Evolutionary conservation across 2,113 vertebrate species (phyloP), one percentile per base, ranked within the genome.

Genomic region (Corythoichthys intestinalis): DNA sequence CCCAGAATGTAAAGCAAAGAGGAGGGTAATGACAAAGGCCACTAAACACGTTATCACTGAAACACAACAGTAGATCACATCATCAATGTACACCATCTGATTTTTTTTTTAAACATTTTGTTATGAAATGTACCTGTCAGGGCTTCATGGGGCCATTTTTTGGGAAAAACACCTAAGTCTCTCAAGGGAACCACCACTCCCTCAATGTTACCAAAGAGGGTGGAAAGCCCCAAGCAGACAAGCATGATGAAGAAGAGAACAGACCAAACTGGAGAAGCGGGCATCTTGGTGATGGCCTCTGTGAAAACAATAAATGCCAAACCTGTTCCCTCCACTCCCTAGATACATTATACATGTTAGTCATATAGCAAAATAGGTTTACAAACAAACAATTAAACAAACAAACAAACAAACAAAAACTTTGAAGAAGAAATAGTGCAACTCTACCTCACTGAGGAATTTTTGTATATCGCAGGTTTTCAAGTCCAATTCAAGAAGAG

Each of bases 291-390:
- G 75, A 98, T 96, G 71, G 96, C 96, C 75, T 98, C 96, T 0
- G 96, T 97, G 86, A 98, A 98, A 68, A 96, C 93, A 53, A 98
- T 97, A 81, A 98, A 98, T 52, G 95, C 96, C 66, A 98, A 77
- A 63, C 96, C 96, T 0, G 94, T 95, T 89, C 95, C 96, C 87
- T 97, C 95, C 66, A 94, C 94, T 28, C 95, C 95, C 96, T 97
- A 87, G 4, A 50, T 37, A 66, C 15, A 39, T 28, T 17, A 6
- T 38, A 2, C 34, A 6, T 14, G 14, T 62, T 15, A 59, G 8
- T 64, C 14, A 14, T 2, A 49, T 41, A 13, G 0, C 54, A 74
- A 3, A 20, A 58, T 2, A 46, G 28, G 60, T 28, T 28, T 46
- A 6, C 0, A 58, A 10, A 15, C 9, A 28, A 46, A 6, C 0